Evolutionary conservation across 2,888 invertebrate genomes (phyloP), one percentile per base, ranked within the genome.

Genomic region (Tinea semifulvella): DNA sequence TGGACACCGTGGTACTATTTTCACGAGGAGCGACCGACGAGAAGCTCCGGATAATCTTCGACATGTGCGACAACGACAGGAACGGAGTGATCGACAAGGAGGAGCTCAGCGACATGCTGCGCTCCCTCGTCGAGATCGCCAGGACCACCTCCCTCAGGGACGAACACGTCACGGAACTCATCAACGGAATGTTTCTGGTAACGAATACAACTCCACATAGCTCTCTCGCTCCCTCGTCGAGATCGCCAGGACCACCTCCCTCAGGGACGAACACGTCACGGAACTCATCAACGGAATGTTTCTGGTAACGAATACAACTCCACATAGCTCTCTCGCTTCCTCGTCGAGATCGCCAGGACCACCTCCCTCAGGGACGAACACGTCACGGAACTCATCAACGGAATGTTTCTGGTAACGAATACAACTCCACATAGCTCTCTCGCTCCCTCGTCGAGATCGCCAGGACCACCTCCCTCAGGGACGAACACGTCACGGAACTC

Each of bases 41-140:
- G 60, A 96, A 96, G 59, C 76, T 97, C 25, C 84, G 96, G 3
- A 96, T 97, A 22, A 94, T 98, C 52, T 97, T 97, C 62, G 95
- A 97, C 66, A 97, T 98, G 97, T 97, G 97, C 58, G 97, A 97
- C 63, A 93, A 95, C 56, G 94, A 97, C 62, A 87, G 94, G 11
- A 95, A 95, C 56, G 95, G 96, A 0, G 93, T 94, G 1, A 97
- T 97, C 47, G 96, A 96, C 60, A 96, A 96, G 59, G 90, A 88
- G 1, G 96, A 97, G 62, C 81, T 98, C 14, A 94, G 93, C 16
- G 95, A 96, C 66, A 96, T 98, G 92, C 77, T 98, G 60, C 83
- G 95, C 14, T 96, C 96, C 0, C 72, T 96, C 19, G 96, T 96
- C 0, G 96, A 96, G 70, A 96, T 96, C 46, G 96, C 96, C 0